These are phyloP conservation scores for Alosa sapidissima DNA, from an alignment of 2,797 vertebrate genomes.

Conservation along the genomic window DNA sequence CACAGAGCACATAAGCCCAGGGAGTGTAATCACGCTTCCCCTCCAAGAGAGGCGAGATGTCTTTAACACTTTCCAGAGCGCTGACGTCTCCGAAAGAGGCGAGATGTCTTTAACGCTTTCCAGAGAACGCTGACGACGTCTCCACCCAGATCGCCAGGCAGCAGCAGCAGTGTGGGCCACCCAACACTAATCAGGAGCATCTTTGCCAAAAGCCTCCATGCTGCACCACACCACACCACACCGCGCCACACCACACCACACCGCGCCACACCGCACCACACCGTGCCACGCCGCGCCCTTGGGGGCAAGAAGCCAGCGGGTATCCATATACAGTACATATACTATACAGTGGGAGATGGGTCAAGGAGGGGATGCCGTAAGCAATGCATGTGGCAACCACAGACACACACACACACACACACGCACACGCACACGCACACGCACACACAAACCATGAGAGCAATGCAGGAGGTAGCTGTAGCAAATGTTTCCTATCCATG, in stretches of 20 bases:
- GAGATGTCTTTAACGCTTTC: not conserved
- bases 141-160: not conserved
- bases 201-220: not conserved
- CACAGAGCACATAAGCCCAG: not conserved
- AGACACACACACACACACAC: no score
- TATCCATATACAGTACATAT: not conserved
- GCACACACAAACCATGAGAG: no score
- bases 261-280: no score
- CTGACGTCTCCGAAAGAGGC: not conserved
- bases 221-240: no score
- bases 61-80: not conserved
- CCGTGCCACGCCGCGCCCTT: no score
- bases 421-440: no score
- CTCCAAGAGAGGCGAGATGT: not conserved
- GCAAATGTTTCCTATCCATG: not conserved
- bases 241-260: no score
- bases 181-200: not conserved
- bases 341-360: not conserved
- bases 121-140: not conserved
- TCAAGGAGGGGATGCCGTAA: not conserved
- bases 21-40: not conserved
- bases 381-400: not conserved
- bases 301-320: not conserved
- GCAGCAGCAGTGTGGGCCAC: not conserved
- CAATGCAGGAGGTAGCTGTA: not conserved